Conservation (phyloP, 2,888 invertebrate genomes). For the Holacanthella duospinosa region DNA sequence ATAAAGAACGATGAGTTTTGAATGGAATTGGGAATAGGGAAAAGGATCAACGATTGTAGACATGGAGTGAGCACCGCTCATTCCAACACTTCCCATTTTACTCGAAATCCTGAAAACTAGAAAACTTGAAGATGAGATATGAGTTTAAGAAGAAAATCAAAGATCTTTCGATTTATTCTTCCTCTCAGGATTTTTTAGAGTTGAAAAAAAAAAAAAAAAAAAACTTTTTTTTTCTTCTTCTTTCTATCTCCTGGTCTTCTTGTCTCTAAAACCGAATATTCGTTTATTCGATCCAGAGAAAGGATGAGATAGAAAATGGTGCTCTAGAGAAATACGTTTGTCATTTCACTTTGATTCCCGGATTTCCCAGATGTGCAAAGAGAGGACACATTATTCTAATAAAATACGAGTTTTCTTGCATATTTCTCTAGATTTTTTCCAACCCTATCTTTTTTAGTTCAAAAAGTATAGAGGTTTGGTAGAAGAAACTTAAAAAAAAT, state of each 20-base stretch:
- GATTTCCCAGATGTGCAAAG: not conserved
- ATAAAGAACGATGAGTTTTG: too few relatives aligned
- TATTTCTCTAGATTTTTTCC: not conserved
- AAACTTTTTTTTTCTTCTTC: not conserved
- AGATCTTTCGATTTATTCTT: slow-evolving; percentile 5
- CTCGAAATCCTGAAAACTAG: not conserved
- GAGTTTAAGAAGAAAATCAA: slow-evolving; percentile 1
- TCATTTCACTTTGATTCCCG: not conserved
- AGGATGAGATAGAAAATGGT: not conserved
- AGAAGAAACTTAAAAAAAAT: too few relatives aligned
- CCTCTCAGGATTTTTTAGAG: not conserved
- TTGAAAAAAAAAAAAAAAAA: not conserved
- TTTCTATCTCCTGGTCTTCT: not conserved
- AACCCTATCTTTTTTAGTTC: too few relatives aligned
- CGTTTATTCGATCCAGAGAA: slow-evolving; percentile 1
- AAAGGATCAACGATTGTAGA: not conserved
- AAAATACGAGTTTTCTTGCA: not conserved
- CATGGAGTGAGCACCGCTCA: not conserved
- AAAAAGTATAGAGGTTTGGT: too few relatives aligned
- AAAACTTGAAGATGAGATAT: slow-evolving; percentile 6
- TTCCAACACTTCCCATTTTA: not conserved
- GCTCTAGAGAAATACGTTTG: not conserved
- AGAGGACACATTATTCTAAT: not conserved
- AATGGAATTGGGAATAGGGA: slow-evolving; percentile 3
- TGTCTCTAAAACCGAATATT: not conserved